Evolutionary conservation across 2,797 vertebrate genomes (phyloP), one percentile per base, ranked within the genome.

Genomic region (Propithecus deckenii): DNA sequence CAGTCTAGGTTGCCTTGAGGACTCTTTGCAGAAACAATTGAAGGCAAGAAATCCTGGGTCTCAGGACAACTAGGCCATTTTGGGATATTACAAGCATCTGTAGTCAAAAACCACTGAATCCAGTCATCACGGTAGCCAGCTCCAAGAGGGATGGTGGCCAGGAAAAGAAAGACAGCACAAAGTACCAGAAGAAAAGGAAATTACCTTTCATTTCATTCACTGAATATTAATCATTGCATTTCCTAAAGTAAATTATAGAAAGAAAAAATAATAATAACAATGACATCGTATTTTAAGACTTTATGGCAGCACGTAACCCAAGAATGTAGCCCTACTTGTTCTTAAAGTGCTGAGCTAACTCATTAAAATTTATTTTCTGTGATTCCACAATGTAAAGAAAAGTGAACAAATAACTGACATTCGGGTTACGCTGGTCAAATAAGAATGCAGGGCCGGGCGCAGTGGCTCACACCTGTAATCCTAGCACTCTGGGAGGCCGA

Each of bases 21-120:
- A 86, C 69, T 94, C n/a, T 93, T 83, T 30, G 43, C 28, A 61
- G 67, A 96, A 86, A 91, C 20, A 59, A 91, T 17, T 50, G 46
- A 92, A 69, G 35, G 59, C 13, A 91, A 74, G 25, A 57, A 94
- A 52, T 8, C 22, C 23, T 38, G 20, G 8, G 4, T 76, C 55
- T 84, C 30, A 9, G 18, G 63, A 95, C 61, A 67, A 38, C 17
- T 25, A 61, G 20, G 38, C 55, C 67, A 71, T 84, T 25, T 59
- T 23, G 48, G 57, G 71, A 83, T 35, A 88, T 5, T 0, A 13
- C 13, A 61, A 94, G 20, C 35, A 59, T 75, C 59, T 41, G 17
- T 4, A 63, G 55, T 69, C 38, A 90, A 80, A 94, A 83, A 43
- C 11, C 3, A 85, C 85, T 25, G 8, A 35, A 22, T 50, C 59